These are phyloP conservation scores for Dynastes maya DNA, from an alignment of 2,888 invertebrate genomes.

Conservation along the genomic window DNA sequence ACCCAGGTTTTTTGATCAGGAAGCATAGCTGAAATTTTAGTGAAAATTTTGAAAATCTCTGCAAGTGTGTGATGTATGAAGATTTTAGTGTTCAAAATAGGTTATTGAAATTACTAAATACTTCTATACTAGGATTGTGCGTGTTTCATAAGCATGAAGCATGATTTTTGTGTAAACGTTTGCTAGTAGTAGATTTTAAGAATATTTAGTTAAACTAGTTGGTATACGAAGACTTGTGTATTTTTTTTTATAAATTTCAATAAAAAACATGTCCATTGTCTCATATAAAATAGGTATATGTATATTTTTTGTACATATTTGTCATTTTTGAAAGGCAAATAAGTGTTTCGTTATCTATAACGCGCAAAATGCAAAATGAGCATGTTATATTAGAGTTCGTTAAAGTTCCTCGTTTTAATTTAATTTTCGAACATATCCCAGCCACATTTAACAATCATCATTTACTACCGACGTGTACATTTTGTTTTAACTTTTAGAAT, in stretches of 20 bases:
- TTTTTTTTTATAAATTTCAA: background rate
- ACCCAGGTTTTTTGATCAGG: no score
- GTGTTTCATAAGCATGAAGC: background rate
- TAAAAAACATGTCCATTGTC: background rate
- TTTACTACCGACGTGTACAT: background rate
- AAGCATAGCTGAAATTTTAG: no score
- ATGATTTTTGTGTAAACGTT: background rate
- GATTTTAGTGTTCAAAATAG: no score
- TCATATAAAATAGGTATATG: constrained; percentile 13
- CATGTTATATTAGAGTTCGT: no score
- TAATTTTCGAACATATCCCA: constrained; percentile 24
- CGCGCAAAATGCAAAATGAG: background rate
- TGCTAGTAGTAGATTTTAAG: background rate
- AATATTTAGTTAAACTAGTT: background rate
- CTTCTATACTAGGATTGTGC: background rate
- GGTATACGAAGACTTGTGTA: background rate
- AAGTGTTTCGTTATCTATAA: background rate
- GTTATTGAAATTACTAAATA: background rate
- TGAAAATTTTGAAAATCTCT: no score
- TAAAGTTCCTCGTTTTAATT: no score
- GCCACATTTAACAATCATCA: constrained; percentile 35
- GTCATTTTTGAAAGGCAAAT: background rate
- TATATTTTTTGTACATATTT: constrained; percentile 8
- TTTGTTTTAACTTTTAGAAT: constrained; percentile 16
- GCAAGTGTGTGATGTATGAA: no score